phyloP scores from a whole-genome alignment of 2,888 invertebrate species.

The Cantharis rustica region DNA sequence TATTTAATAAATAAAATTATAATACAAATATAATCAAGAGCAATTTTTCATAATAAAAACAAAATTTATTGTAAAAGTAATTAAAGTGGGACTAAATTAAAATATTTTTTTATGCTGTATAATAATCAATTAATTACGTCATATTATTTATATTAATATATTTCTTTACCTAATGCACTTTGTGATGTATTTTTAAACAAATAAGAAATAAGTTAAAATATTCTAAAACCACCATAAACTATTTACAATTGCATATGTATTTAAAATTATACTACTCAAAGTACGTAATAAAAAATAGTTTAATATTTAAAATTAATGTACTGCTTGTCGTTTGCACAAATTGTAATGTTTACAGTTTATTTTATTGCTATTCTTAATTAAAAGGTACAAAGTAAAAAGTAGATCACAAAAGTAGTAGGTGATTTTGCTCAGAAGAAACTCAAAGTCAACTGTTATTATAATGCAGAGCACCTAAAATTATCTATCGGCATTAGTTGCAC shows the following conservation, averaged over 20 bases:
- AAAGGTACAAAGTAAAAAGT: background rate
- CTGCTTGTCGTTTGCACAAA: slow-evolving; percentile 28
- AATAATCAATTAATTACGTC: slow-evolving; percentile 19
- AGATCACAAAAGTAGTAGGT: background rate
- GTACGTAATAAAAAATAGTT: slow-evolving; percentile 12
- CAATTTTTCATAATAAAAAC: background rate
- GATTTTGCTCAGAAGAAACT: background rate
- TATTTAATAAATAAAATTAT: background rate
- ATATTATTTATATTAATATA: slow-evolving; percentile 27
- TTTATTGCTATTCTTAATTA: background rate
- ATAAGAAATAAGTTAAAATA: slow-evolving; percentile 35
- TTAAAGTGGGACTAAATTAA: background rate
- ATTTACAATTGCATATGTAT: slow-evolving; percentile 30
- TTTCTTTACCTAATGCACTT: slow-evolving; percentile 42
- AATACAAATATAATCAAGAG: background rate
- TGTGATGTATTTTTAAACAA: slow-evolving; percentile 41
- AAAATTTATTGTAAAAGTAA: background rate
- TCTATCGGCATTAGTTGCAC: background rate
- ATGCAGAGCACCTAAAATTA: background rate
- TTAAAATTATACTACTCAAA: slow-evolving; percentile 15
- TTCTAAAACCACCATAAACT: slow-evolving; percentile 26
- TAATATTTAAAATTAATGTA: slow-evolving; percentile 15
- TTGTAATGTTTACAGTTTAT: slow-evolving; percentile 10
- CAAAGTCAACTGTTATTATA: background rate
- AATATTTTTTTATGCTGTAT: background rate